Evolutionary conservation across 64 coral and sea anemone species (phyloP).

Genomic region (Montipora cactus): DNA sequence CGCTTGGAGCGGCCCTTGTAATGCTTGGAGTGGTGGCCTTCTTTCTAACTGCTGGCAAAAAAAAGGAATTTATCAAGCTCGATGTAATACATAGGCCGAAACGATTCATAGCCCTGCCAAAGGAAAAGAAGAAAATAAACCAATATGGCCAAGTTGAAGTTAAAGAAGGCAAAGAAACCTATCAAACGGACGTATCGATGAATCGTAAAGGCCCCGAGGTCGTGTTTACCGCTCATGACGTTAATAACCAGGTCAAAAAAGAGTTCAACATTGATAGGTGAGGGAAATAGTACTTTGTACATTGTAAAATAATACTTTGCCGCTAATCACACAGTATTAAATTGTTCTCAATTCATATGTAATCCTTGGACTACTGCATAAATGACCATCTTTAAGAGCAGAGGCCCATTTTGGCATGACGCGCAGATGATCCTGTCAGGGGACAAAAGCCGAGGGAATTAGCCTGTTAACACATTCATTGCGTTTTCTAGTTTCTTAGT

Average conservation of each 20-base stretch:
- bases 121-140: not conserved
- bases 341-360: no score
- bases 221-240: slow-evolving; percentile 56
- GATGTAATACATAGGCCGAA: slow-evolving; percentile 68
- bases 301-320: no score
- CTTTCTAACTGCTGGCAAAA: slow-evolving; percentile 41
- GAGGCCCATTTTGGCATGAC: no score
- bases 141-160: slow-evolving; percentile 28
- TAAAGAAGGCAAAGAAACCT: slow-evolving; percentile 1
- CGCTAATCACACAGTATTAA: no score
- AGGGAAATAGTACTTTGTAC: not conserved
- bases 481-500: no score
- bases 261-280: slow-evolving; percentile 38
- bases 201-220: slow-evolving; percentile 9
- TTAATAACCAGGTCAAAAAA: slow-evolving; percentile 39
- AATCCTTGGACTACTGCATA: no score
- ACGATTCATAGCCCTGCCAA: slow-evolving; percentile 40
- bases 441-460: no score
- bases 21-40: slow-evolving; percentile 41
- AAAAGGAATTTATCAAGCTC: slow-evolving; percentile 66
- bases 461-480: no score
- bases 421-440: no score
- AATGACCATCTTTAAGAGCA: no score
- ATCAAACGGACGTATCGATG: not conserved
- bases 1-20: slow-evolving; percentile 35